phyloP scores from a whole-genome alignment of 2,888 invertebrate genomes.

The Geophilus truncorum region DNA sequence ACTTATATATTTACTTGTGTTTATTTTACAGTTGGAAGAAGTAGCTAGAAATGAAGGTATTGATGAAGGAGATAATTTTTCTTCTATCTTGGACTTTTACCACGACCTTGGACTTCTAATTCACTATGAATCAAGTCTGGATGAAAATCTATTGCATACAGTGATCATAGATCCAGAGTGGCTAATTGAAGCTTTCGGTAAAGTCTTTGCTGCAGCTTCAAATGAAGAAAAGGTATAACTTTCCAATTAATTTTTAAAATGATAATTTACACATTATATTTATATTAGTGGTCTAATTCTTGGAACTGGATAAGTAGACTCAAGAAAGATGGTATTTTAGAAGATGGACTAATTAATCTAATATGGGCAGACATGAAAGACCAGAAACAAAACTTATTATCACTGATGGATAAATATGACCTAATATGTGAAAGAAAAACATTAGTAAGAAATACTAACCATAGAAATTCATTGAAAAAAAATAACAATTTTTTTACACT shows the following conservation, averaged over 20 bases:
- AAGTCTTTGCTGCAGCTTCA: not conserved
- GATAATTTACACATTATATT: not conserved
- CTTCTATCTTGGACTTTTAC: conserved; percentile 31
- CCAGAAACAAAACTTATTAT: conserved; percentile 26
- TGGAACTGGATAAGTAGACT: not conserved
- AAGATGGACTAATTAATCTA: conserved; percentile 29
- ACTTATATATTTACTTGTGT: too few species aligned
- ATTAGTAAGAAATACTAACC: not conserved
- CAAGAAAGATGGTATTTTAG: conserved; percentile 32
- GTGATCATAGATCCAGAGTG: conserved; percentile 35
- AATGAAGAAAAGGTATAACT: conserved; percentile 7
- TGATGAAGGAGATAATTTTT: conserved; percentile 23
- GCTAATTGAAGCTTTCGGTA: conserved; percentile 34
- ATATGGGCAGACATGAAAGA: conserved; percentile 17
- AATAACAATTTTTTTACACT: too few species aligned
- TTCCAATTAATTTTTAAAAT: not conserved
- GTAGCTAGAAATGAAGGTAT: conserved; percentile 33
- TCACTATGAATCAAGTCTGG: conserved; percentile 29
- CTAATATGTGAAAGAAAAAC: conserved; percentile 30
- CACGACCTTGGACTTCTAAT: conserved; percentile 33
- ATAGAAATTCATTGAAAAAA: too few species aligned
- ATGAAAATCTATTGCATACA: not conserved
- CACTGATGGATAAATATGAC: conserved; percentile 32
- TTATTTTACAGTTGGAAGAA: conserved; percentile 29
- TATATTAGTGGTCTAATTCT: not conserved